Base-by-base conservation (phyloP, 2,888 invertebrate genomes). In the Thecocarcelia acutangulata region DNA sequence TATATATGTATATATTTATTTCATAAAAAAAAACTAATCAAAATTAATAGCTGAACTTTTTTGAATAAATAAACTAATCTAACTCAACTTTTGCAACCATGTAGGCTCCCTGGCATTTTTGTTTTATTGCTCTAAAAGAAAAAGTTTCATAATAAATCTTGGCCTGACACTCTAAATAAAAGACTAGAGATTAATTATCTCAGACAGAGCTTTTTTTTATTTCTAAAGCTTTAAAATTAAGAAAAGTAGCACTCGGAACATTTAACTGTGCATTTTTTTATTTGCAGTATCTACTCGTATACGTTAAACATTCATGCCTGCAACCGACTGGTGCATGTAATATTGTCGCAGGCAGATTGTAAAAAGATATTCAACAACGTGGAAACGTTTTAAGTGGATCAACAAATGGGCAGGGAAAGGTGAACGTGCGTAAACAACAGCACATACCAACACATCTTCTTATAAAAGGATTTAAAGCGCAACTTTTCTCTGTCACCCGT, bases 121-220 rank as follows among this genome's bases (percentile, higher is more conserved):
- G 9, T 33, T 28, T 28, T 28, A 28, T 28, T 28, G 1, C 9
- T 6, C 33, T 33, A 46, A 44, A n/a, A 40, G 50, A 52, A 19
- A 74, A 79, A 80, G 56, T 80, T 80, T 69, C 54, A 11, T 42
- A 69, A 80, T 80, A 80, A 80, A 80, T 80, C 79, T 74, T 50
- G 46, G n/a, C 61, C 63, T 69, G 79, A 80, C 79, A 80, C 17
- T 69, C 63, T 56, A 50, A 74, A 74, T 63, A 69, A 74, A 74
- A 50, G 56, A 56, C 48, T 68, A 40, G 40, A 63, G 50, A 68
- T 40, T 46, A 54, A 68, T 33, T 33, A 33, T 33, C 44, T 68
- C n/a, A 12, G 1, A 11, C n/a, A 15, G 9, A 63, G 3, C 33
- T 21, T 6, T 48, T 70, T 48, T 37, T 44, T n/a, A n/a, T n/a